Base-by-base conservation (phyloP, 2,888 invertebrate genomes). In the Phytoseiulus persimilis region DNA sequence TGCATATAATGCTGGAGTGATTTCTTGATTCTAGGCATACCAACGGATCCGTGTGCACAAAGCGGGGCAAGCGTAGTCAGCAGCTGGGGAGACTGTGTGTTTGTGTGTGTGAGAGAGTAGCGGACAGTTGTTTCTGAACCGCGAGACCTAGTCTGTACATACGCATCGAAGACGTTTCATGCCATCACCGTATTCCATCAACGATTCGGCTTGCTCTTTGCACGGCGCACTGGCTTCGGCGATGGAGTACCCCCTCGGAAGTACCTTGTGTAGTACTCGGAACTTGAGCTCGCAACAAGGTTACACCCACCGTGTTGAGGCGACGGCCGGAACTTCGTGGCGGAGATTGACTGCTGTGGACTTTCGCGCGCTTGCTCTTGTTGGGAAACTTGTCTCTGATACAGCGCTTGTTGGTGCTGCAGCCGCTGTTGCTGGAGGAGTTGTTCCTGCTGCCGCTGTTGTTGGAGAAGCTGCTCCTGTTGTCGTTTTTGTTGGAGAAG, bases 381-480 rank as follows among this genome's bases (percentile, higher is more conserved):
- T 90, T 90, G 90, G 11, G 31, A 32, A 28, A 18, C 11, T 90
- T 89, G 90, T 31, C 33, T 84, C 33, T 39, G 33, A 23, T 84
- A 84, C 23, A 23, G 18, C 23, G 39, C 87, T 83, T 89, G 89
- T 39, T 89, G 89, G 5, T 89, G 32, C 45, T 45, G 45, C 92
- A 83, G 92, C 92, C 0, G 92, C 91, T 6, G 91, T 92, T 91
- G 92, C 32, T 32, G 31, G 31, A 89, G 90, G 89, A 90, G 83
- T 32, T 89, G 89, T 45, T 89, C 11, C 83, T 39, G 89, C 14
- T 45, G 65, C n/a, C 23, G 9, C n/a, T 89, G 89, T 28, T 89
- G 89, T n/a, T 89, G 89, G 28, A 89, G 32, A 1, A 3, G 33
- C 91, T 6, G 91, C 39, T 39, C 5, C 39, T 9, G 89, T 33